Base-by-base conservation (phyloP, 2,888 invertebrate species). In the Saturnia japonica region DNA sequence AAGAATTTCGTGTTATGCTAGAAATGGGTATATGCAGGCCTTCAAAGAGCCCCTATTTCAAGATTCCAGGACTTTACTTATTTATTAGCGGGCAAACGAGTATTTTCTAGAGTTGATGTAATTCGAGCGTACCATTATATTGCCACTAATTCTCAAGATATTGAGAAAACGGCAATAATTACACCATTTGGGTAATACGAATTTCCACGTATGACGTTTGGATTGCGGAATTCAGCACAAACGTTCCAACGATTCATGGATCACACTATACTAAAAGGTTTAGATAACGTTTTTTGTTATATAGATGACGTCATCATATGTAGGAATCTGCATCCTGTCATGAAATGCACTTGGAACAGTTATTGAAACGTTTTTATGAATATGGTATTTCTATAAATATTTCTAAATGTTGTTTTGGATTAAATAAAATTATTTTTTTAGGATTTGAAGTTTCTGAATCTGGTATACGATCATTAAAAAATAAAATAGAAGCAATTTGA, bases 21-120 rank as follows among this genome's bases (percentile, higher is more conserved):
- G 80, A 88, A 28, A 73, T 79, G 28, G 91, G 88, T 0, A 87
- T 91, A 16, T 87, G 87, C 51, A 77, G 88, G 4, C 89, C 87
- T 0, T 90, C 89, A 0, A 83, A 81, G 7, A 87, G 87, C 54
- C 62, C 73, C 70, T 1, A 62, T 73, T 7, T 71, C 73, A 8
- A 43, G 71, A 19, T 12, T 73, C 16, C 70, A 73, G 16, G 64
- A 72, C 62, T 73, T 73, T 45, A 73, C 73, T 1, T 73, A 67
- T 69, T 6, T 70, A 14, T 43, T 71, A 14, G 57, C 66, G 47
- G 68, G 62, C 54, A 73, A 73, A 67, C 68, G 43, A 22, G 40
- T 70, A 47, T 57, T 60, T 57, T 43, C 67, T 7, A 60, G 60
- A 60, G 22, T 72, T 60, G 72, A 72, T 64, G n/a, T 72, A 9